These are phyloP conservation scores for Ifrita kowaldi DNA, from an alignment of 2,113 vertebrate species.

Conservation along the genomic window DNA sequence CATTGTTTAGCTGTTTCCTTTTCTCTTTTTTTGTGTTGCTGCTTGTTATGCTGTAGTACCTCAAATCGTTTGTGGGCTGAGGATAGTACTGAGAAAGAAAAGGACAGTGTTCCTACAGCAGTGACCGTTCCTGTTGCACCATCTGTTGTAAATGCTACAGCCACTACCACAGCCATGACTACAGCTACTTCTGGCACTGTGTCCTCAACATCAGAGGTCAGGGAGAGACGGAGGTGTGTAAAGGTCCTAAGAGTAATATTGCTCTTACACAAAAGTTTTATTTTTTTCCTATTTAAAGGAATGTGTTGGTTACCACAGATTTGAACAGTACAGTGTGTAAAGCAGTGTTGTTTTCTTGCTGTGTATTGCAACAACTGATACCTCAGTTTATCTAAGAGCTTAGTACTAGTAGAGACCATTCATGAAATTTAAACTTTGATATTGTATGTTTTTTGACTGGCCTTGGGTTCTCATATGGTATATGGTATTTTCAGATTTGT, in stretches of 20 bases:
- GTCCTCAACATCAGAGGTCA: constrained; percentile 87
- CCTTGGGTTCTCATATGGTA: background rate
- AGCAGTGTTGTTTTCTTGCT: background rate
- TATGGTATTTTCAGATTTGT: background rate
- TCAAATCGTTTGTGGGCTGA: constrained; percentile 94
- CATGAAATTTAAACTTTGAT: background rate
- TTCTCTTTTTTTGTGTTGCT: constrained; percentile 83
- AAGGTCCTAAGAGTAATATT: constrained; percentile 60
- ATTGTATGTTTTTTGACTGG: background rate
- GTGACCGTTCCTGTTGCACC: constrained; percentile 93
- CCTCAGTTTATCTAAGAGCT: background rate
- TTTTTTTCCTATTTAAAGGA: background rate
- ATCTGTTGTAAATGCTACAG: constrained; percentile 90
- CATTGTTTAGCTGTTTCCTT: constrained; percentile 82
- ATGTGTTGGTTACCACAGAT: constrained; percentile 37
- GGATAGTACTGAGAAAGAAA: constrained; percentile 91
- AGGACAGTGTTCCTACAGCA: constrained; percentile 90
- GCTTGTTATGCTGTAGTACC: constrained; percentile 74
- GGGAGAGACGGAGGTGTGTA: constrained; percentile 95
- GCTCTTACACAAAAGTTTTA: constrained; percentile 19
- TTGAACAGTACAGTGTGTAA: background rate
- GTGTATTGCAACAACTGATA: background rate
- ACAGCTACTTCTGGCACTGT: constrained; percentile 85
- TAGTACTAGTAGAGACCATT: background rate
- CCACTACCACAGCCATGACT: constrained; percentile 86